These are phyloP conservation scores for Pitta sordida DNA, from an alignment of 2,113 vertebrate genomes.

Conservation along the genomic window DNA sequence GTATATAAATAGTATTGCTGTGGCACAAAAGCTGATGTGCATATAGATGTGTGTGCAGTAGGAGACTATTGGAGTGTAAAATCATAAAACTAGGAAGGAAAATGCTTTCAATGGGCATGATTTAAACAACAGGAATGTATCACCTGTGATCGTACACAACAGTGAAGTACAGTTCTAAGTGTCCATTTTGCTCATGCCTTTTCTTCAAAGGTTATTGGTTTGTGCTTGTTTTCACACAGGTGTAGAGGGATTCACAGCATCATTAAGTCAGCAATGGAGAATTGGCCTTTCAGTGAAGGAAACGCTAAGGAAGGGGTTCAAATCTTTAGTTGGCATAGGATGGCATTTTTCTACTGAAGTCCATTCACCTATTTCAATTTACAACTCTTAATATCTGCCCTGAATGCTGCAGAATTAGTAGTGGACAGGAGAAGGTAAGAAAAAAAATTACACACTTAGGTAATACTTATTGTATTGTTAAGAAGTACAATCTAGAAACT, in stretches of 20 bases:
- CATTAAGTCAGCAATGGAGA: neutral
- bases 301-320: neutral
- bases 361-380: neutral
- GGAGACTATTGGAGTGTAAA: neutral
- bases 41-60: neutral
- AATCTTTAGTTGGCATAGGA: neutral
- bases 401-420: neutral
- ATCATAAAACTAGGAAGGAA: neutral
- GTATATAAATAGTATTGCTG: neutral
- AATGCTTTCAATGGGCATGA: neutral
- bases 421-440: neutral
- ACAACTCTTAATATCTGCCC: neutral
- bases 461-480: neutral
- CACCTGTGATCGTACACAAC: neutral
- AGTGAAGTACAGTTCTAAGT: neutral
- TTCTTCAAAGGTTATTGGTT: neutral
- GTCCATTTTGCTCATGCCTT: neutral
- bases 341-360: neutral
- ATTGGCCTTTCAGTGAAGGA: neutral
- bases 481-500: slow-evolving; percentile 67
- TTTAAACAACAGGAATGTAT: neutral
- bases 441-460: neutral
- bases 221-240: neutral
- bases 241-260: neutral
- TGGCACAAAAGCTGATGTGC: neutral